These are phyloP conservation scores for Drosophila subobscura DNA, from an alignment of 1,140 invertebrate genomes.

Conservation along the genomic window DNA sequence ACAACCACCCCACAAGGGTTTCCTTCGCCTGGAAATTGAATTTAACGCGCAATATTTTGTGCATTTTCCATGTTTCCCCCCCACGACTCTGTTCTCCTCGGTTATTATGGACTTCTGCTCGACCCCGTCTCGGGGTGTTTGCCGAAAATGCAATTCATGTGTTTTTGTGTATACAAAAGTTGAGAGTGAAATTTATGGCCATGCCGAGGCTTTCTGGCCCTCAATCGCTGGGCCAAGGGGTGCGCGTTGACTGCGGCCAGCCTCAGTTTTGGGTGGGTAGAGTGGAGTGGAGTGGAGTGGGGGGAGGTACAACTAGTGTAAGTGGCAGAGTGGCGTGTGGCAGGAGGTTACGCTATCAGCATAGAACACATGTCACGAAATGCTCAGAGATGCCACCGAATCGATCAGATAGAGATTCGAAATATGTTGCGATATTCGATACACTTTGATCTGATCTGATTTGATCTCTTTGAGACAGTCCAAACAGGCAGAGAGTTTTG, in stretches of 20 bases:
- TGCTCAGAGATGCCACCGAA: slow-evolving; percentile 36
- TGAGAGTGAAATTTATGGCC: slow-evolving; percentile 77
- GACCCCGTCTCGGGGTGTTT: slow-evolving; percentile 45
- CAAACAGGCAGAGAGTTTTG: slow-evolving; percentile 4
- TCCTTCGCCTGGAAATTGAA: slow-evolving; percentile 73
- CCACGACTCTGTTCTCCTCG: slow-evolving; percentile 12
- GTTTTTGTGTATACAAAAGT: slow-evolving; percentile 50
- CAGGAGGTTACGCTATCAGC: slow-evolving; percentile 73
- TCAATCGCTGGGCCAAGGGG: slow-evolving; percentile 35
- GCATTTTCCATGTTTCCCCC: slow-evolving; percentile 69
- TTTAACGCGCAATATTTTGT: slow-evolving; percentile 83
- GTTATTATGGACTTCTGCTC: slow-evolving; percentile 20
- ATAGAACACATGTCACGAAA: slow-evolving; percentile 77
- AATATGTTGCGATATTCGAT: slow-evolving; percentile 58
- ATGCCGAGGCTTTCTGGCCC: slow-evolving; percentile 42
- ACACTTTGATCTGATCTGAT: background rate
- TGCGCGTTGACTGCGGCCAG: slow-evolving; percentile 65
- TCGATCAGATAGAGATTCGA: slow-evolving; percentile 29
- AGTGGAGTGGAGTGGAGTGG: slow-evolving; percentile 13
- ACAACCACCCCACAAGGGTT: slow-evolving; percentile 24
- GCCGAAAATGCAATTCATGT: slow-evolving; percentile 80
- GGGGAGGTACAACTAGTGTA: slow-evolving; percentile 6
- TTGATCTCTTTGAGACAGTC: background rate
- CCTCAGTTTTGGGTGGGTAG: slow-evolving; percentile 48
- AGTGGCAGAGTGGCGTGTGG: background rate